Evolutionary conservation across 2,113 vertebrate species (phyloP), one percentile per base, ranked within the genome.

Genomic region (Oreotrochilus melanogaster): DNA sequence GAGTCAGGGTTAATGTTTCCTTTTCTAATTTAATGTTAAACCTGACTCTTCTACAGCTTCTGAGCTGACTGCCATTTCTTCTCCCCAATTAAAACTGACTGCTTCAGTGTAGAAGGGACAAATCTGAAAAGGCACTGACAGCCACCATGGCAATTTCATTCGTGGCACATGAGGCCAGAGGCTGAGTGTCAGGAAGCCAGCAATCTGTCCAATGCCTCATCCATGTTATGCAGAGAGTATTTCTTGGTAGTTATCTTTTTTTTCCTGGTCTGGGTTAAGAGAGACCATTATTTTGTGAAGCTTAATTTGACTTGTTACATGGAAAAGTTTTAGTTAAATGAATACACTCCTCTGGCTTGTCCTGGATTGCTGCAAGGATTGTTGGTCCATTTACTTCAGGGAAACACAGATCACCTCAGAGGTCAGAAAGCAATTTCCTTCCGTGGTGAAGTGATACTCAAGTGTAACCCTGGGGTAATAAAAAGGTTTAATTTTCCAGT

Each of bases 81-180:
- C 88, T 64, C 82, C 78, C 64, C 89, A 94, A 90, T 92, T 96
- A 96, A 96, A 78, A 74, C 50, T 86, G 74, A 88, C 79, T 83
- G 67, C 30, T 88, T 78, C 60, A 35, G 56, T 78, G 48, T 83
- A 22, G 78, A 86, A 80, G 51, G 82, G 72, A 48, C 67, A 96
- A 95, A 93, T 78, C 51, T 17, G 67, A 90, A 92, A 94, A 78
- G n/a, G n/a, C 39, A 64, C 71, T 88, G 85, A 91, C 92, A 92
- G 48, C 35, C 28, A 13, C 31, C 48, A 62, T 3, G 83, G 82
- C 61, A 90, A 78, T 96, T 94, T 92, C 78, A 88, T 88, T 95
- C 75, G 64, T 88, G 64, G 60, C 67, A 31, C 66, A 57, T 82
- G 89, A 89, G 7, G 87, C 92, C 64, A 16, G 71, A 76, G 93